phyloP scores from a whole-genome alignment of 2,888 invertebrate genomes.

The Rapana venosa region DNA sequence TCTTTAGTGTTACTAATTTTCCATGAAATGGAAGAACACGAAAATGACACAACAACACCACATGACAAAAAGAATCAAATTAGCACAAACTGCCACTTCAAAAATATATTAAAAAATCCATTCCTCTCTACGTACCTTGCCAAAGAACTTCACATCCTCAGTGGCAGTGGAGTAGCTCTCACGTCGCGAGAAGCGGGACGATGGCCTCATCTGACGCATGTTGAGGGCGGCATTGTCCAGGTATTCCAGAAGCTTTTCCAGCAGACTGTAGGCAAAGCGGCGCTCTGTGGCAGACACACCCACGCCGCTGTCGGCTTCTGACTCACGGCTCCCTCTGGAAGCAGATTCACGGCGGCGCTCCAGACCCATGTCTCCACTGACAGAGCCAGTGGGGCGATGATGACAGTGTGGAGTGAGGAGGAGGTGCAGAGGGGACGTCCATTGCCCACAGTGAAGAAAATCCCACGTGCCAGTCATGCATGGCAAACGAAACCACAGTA shows the following conservation, averaged over 20 bases:
- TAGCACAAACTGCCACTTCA: background rate
- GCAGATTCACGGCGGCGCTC: conserved; percentile 59
- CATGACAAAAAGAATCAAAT: background rate
- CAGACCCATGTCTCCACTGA: conserved; percentile 56
- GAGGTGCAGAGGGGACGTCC: conserved; percentile 43
- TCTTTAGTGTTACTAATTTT: too few relatives aligned
- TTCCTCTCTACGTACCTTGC: conserved; percentile 84
- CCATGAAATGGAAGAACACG: background rate
- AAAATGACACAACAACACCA: background rate
- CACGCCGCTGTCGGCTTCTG: conserved; percentile 72
- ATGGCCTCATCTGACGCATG: conserved; percentile 90
- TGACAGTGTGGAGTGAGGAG: background rate
- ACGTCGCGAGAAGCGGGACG: conserved; percentile 94
- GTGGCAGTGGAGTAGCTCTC: conserved; percentile 85
- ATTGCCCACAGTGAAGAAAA: conserved; percentile 25
- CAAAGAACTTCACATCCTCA: conserved; percentile 99
- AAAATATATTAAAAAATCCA: background rate
- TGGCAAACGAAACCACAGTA: conserved; percentile 36
- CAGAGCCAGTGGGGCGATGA: background rate
- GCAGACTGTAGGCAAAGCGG: conserved; percentile 96
- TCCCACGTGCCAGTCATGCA: conserved; percentile 36
- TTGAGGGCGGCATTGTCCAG: conserved; percentile 97
- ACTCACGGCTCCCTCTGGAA: conserved; percentile 71
- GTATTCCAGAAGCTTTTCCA: conserved; percentile 97
- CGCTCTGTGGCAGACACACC: conserved; percentile 88